Base-by-base conservation (phyloP, 2,113 vertebrate genomes). In the Dermatemys mawii region DNA sequence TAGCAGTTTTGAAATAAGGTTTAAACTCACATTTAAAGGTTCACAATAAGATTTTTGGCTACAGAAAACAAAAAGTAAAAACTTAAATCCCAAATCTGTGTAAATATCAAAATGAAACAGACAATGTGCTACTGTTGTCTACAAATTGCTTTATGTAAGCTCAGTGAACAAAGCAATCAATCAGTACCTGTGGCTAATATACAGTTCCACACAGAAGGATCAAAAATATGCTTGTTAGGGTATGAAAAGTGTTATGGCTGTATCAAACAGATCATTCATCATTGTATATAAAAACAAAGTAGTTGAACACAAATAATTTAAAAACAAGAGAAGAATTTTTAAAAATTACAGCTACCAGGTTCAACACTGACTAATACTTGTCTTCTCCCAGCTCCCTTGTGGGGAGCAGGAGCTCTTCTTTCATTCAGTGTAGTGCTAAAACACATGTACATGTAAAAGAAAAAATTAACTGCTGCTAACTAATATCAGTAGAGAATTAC, bases 141-240 rank as follows among this genome's bases (percentile, higher is more conserved):
- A 55, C 49, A 79, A 73, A 81, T 48, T 86, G 80, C 76, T 84
- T 87, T 55, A 73, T 81, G 35, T 79, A 90, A 92, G 44, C 80
- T 94, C 95, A 63, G 83, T 89, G 73, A 95, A 80, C 63, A 96
- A 48, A 92, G 26, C 38, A 90, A 63, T 93, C 96, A 94, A 88
- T 96, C 90, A 89, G 53, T 84, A 95, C 53, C 76, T 76, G 90
- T 91, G 93, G 13, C 9, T 70, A 67, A 92, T 51, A n/a, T n/a
- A 22, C 11, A 97, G 86, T 26, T 83, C 70, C 24, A 80, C 12
- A 84, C 55, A 91, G 75, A 97, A 87, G 76, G 50, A 79, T 35
- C 89, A 93, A 8, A 87, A 88, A 92, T 87, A 86, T 1, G 83
- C 29, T 81, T 78, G 32, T 24, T 76, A 76, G 6, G 70, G 90